Conservation (phyloP, 2,888 invertebrate genomes). For the Noctua fimbriata region DNA sequence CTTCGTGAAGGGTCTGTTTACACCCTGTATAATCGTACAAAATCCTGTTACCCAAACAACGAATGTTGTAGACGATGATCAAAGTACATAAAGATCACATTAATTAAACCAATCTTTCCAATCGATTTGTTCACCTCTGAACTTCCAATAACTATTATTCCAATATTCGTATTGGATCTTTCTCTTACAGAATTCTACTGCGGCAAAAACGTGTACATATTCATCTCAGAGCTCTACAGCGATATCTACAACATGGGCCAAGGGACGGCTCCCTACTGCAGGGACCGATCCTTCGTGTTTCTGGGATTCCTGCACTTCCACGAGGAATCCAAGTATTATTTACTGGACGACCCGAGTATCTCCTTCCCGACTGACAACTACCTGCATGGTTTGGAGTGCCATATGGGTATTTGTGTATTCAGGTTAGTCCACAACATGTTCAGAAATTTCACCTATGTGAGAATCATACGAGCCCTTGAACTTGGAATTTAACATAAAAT, state of each 20-base stretch:
- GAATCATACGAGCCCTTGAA: background rate
- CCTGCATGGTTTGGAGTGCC: slow-evolving; percentile 86
- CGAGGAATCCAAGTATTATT: slow-evolving; percentile 84
- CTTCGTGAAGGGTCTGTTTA: no score
- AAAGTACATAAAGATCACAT: background rate
- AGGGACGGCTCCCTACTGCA: slow-evolving; percentile 84
- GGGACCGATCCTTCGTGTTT: slow-evolving; percentile 84
- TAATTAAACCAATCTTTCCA: background rate
- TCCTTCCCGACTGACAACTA: slow-evolving; percentile 86
- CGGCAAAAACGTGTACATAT: slow-evolving; percentile 87
- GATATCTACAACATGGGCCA: slow-evolving; percentile 86
- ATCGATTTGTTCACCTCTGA: background rate
- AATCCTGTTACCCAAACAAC: background rate
- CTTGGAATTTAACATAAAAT: background rate
- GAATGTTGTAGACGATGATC: background rate
- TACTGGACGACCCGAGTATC: slow-evolving; percentile 85
- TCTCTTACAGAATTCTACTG: slow-evolving; percentile 84
- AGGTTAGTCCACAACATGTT: slow-evolving; percentile 73
- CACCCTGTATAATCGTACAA: background rate
- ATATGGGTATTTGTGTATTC: slow-evolving; percentile 84
- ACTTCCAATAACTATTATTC: background rate
- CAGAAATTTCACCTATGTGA: background rate
- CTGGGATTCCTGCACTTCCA: slow-evolving; percentile 86
- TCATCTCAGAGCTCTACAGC: slow-evolving; percentile 85
- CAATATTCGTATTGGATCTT: background rate